phyloP scores from a whole-genome alignment of 1,140 invertebrate genomes.

The Drosophila nikananu region DNA sequence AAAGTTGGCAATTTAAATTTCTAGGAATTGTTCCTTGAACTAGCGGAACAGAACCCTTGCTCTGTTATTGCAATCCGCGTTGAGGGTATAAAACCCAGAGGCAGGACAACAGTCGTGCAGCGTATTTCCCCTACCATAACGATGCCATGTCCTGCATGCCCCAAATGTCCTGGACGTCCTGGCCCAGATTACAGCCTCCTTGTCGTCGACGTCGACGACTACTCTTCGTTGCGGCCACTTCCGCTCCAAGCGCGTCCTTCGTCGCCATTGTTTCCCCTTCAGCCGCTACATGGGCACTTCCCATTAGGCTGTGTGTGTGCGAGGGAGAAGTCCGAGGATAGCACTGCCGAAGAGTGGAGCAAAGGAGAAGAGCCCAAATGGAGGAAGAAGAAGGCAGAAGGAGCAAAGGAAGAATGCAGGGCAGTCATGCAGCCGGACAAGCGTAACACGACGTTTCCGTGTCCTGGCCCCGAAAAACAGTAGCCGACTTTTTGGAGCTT shows the following conservation, averaged over 20 bases:
- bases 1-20: not conserved
- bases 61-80: not conserved
- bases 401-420: slow-evolving; percentile 52
- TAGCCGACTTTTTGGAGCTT: slow-evolving; percentile 60
- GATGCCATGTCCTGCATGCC: slow-evolving; percentile 36
- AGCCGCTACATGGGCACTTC: slow-evolving; percentile 51
- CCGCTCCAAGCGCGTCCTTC: slow-evolving; percentile 38
- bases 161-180: slow-evolving; percentile 51
- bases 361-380: slow-evolving; percentile 14
- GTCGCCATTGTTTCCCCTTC: slow-evolving; percentile 7
- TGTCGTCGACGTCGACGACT: slow-evolving; percentile 13
- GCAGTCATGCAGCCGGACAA: slow-evolving; percentile 72
- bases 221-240: slow-evolving; percentile 64
- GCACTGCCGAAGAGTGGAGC: not conserved
- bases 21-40: not conserved
- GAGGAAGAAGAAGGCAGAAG: slow-evolving; percentile 6
- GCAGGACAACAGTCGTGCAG: slow-evolving; percentile 4
- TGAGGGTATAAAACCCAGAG: not conserved
- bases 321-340: slow-evolving; percentile 10
- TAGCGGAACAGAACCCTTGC: not conserved
- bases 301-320: slow-evolving; percentile 51
- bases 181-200: slow-evolving; percentile 72
- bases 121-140: slow-evolving; percentile 11
- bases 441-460: slow-evolving; percentile 81
- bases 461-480: slow-evolving; percentile 47